These are phyloP conservation scores for Oryctolagus cuniculus DNA, from an alignment of 2,113 vertebrate genomes.

Conservation along the genomic window DNA sequence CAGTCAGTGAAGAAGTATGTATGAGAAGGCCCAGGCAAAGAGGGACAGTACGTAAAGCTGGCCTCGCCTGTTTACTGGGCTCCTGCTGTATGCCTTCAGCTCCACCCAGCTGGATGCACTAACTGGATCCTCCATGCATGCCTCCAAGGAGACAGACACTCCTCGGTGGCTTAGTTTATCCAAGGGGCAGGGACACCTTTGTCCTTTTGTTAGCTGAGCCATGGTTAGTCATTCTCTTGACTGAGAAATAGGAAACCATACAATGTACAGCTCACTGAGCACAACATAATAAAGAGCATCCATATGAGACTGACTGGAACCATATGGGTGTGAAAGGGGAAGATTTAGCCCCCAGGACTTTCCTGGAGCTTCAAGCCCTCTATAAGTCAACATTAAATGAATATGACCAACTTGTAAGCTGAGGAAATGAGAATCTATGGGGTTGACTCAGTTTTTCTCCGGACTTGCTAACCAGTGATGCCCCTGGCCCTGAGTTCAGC, in stretches of 20 bases:
- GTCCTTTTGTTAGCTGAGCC: neutral
- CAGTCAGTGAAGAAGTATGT: neutral
- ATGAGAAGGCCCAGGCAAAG: neutral
- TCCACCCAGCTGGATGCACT: neutral
- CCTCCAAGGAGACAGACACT: neutral
- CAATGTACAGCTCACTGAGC: neutral
- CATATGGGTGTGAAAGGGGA: neutral
- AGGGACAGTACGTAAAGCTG: neutral
- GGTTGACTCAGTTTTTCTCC: neutral
- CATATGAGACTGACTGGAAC: neutral
- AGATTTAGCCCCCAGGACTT: neutral
- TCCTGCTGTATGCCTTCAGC: neutral
- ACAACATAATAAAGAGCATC: neutral
- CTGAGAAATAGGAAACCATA: constrained; percentile 9
- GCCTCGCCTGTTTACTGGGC: neutral
- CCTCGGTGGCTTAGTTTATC: neutral
- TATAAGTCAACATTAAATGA: neutral
- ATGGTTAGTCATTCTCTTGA: neutral
- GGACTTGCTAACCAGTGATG: neutral
- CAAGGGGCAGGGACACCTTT: neutral
- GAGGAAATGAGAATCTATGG: neutral
- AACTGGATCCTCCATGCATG: neutral
- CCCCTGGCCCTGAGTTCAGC: neutral
- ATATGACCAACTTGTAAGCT: neutral
- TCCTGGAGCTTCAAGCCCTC: neutral